Percentiles rank a stretch among this genome's conserved stretches.
phyloP scores from a whole-genome alignment of 1,140 invertebrate species.

The Melanaphis sacchari region DNA sequence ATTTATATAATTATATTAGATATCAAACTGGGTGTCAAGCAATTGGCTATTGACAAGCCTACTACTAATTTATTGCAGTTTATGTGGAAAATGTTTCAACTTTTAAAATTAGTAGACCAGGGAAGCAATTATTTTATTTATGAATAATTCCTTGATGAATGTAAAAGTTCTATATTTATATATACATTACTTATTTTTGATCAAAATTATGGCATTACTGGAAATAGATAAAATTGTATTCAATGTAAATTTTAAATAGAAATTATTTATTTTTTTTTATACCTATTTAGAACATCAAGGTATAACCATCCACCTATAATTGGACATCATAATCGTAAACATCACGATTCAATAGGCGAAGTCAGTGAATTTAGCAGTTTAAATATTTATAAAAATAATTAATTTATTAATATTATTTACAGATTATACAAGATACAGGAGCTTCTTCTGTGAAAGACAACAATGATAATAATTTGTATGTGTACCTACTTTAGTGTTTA shows the following conservation, averaged over 20 bases:
- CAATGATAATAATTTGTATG: neutral
- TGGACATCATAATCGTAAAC: constrained; percentile 35
- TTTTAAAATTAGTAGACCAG: constrained; percentile 77
- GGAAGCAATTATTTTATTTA: constrained; percentile 91
- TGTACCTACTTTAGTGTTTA: neutral
- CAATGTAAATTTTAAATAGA: neutral
- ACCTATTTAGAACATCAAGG: neutral
- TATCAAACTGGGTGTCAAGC: constrained; percentile 72
- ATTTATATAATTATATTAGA: constrained; percentile 66
- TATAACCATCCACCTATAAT: neutral
- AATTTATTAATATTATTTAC: neutral
- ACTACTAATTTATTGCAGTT: constrained; percentile 87
- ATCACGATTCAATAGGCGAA: constrained; percentile 34
- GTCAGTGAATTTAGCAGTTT: neutral
- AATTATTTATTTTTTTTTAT: constrained; percentile 7
- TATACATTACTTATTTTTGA: neutral
- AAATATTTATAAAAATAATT: neutral
- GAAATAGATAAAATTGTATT: neutral
- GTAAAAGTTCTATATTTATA: neutral
- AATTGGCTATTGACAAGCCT: constrained; percentile 88
- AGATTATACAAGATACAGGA: neutral
- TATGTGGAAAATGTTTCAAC: constrained; percentile 81
- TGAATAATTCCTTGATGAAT: constrained; percentile 76
- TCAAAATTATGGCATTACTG: neutral
- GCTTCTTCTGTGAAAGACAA: neutral